Conservation (phyloP, 2,888 invertebrate genomes). For the Morpho deidamia region DNA sequence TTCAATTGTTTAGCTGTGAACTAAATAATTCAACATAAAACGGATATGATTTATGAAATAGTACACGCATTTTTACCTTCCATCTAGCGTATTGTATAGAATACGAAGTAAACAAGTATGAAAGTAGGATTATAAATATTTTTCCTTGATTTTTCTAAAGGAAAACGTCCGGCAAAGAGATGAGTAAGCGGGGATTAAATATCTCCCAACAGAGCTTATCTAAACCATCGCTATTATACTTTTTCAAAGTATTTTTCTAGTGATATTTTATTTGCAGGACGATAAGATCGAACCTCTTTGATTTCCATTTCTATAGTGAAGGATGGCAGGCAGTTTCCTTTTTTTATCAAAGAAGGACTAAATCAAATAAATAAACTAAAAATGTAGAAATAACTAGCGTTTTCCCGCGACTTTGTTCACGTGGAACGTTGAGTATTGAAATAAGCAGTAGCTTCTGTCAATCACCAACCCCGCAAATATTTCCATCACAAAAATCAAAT, state of each 20-base stretch:
- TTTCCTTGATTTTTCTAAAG: slow-evolving; percentile 45
- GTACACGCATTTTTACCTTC: no score
- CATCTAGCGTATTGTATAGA: not conserved
- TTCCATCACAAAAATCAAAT: no score
- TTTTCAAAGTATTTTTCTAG: slow-evolving; percentile 62
- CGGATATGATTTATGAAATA: no score
- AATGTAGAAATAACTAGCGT: no score
- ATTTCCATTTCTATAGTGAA: slow-evolving; percentile 39
- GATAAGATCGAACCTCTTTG: slow-evolving; percentile 50
- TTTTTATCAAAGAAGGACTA: no score
- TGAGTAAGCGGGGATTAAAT: slow-evolving; percentile 51
- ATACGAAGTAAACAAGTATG: not conserved
- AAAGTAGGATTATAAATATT: slow-evolving; percentile 14
- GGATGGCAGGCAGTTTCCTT: not conserved
- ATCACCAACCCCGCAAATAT: no score
- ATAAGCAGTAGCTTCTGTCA: no score
- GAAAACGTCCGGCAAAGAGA: slow-evolving; percentile 58
- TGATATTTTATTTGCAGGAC: slow-evolving; percentile 66
- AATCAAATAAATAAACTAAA: no score
- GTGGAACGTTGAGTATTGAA: no score
- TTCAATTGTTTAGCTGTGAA: no score
- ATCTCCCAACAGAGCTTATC: slow-evolving; percentile 50
- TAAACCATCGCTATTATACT: slow-evolving; percentile 53
- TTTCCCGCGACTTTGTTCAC: no score
- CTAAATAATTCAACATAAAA: no score